Evolutionary conservation across 2,888 invertebrate species (phyloP).

Genomic region (Synergus laeviventris): DNA sequence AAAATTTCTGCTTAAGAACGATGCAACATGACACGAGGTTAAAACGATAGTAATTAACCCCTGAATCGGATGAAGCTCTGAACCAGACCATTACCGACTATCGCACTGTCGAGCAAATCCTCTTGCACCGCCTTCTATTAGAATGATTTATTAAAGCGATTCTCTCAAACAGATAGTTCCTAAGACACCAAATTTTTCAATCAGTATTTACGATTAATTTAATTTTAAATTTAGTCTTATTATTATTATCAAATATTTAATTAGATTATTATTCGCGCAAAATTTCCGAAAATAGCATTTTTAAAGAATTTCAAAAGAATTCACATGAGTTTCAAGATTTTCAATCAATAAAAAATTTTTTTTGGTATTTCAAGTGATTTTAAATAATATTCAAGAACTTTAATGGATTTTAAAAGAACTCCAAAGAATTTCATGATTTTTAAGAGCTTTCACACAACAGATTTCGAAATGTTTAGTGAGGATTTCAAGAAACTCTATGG

Average conservation of each 20-base stretch:
- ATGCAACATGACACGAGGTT: conserved; percentile 59
- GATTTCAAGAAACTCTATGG: no score
- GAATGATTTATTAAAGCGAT: conserved; percentile 67
- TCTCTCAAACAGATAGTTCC: conserved; percentile 41
- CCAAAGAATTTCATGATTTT: no score
- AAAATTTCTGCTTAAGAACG: conserved; percentile 1
- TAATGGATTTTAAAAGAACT: no score
- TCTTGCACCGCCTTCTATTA: conserved; percentile 64
- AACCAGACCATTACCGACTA: conserved; percentile 69
- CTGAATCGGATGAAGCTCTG: conserved; percentile 63
- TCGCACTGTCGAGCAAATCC: conserved; percentile 55
- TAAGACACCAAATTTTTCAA: not conserved
- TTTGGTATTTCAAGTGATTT: no score
- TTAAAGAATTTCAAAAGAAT: no score
- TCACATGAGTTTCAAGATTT: no score
- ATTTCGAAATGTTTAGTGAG: no score
- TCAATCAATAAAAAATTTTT: no score
- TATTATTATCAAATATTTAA: not conserved
- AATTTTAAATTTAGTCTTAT: not conserved
- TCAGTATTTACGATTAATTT: not conserved
- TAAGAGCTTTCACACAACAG: no score
- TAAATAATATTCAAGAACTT: no score
- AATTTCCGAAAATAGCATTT: no score
- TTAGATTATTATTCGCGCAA: no score
- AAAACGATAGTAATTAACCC: conserved; percentile 71